These are phyloP conservation scores for Cetonia aurata DNA, from an alignment of 2,888 invertebrate genomes.

Conservation along the genomic window DNA sequence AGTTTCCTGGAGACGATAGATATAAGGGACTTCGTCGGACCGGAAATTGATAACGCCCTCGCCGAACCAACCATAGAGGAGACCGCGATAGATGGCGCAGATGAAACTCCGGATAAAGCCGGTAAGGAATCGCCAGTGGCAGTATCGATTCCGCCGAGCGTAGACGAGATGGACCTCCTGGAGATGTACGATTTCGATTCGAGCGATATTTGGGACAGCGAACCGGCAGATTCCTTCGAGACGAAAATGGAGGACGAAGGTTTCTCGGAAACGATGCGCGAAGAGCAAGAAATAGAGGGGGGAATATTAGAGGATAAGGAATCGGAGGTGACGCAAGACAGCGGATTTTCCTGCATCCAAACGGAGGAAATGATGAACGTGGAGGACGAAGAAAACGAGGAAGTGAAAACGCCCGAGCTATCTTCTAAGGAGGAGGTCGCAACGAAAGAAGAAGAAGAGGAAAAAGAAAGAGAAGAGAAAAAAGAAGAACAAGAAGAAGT, in stretches of 20 bases:
- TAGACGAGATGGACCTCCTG: not conserved
- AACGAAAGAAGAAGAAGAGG: not conserved
- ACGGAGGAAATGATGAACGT: too few species aligned
- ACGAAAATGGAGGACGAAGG: constrained; percentile 16
- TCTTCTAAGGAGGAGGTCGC: not conserved
- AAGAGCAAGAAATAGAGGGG: too few species aligned
- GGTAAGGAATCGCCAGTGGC: not conserved
- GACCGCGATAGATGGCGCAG: not conserved
- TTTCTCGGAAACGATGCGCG: not conserved
- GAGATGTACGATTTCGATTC: constrained; percentile 21
- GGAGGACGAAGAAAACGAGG: too few species aligned
- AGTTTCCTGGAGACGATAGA: constrained; percentile 28
- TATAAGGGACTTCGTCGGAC: constrained; percentile 9
- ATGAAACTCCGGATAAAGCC: not conserved
- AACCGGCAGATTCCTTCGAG: constrained; percentile 5
- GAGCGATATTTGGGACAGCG: too few species aligned
- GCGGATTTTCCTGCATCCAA: too few species aligned
- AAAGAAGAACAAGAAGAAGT: not conserved
- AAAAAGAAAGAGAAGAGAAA: too few species aligned
- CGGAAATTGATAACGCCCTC: constrained; percentile 10
- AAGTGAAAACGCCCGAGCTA: too few species aligned
- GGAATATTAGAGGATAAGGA: too few species aligned
- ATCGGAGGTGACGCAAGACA: too few species aligned
- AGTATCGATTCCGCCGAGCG: not conserved
- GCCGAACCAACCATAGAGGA: too few species aligned